These are phyloP conservation scores for Botrylloides violaceus DNA, from an alignment of 23 tunicate genomes.

Conservation along the genomic window DNA sequence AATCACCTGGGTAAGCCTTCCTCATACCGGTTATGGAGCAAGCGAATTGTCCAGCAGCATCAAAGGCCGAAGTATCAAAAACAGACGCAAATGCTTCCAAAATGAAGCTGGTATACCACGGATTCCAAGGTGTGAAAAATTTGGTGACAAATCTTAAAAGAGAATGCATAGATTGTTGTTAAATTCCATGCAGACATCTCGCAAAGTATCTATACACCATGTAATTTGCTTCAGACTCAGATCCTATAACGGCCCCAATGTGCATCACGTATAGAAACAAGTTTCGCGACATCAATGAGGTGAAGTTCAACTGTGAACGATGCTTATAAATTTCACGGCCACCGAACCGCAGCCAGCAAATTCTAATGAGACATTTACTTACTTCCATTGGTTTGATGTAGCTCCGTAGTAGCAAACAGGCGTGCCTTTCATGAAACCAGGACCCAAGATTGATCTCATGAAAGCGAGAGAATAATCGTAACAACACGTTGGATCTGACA, in stretches of 20 bases:
- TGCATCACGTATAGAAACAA: no score
- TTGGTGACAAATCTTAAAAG: neutral
- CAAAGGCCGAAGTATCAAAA: neutral
- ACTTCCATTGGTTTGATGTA: constrained; percentile 14
- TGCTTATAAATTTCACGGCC: no score
- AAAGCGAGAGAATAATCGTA: constrained; percentile 3
- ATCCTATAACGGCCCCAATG: no score
- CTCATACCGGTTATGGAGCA: neutral
- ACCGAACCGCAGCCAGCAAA: no score
- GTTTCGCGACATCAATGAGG: no score
- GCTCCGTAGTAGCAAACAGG: constrained; percentile 6
- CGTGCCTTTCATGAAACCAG: neutral
- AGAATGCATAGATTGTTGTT: no score
- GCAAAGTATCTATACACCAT: no score
- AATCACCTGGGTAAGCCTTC: neutral
- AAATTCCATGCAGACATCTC: no score
- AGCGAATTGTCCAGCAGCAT: constrained; percentile 8
- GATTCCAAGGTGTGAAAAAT: neutral
- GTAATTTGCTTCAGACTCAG: no score
- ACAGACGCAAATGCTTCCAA: neutral
- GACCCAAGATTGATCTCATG: neutral
- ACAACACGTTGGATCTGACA: constrained; percentile 9
- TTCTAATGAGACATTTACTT: no score
- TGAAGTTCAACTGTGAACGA: no score
- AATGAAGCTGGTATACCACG: neutral